phyloP scores from a whole-genome alignment of 2,797 vertebrate species.

The Gymnodraco acuticeps region DNA sequence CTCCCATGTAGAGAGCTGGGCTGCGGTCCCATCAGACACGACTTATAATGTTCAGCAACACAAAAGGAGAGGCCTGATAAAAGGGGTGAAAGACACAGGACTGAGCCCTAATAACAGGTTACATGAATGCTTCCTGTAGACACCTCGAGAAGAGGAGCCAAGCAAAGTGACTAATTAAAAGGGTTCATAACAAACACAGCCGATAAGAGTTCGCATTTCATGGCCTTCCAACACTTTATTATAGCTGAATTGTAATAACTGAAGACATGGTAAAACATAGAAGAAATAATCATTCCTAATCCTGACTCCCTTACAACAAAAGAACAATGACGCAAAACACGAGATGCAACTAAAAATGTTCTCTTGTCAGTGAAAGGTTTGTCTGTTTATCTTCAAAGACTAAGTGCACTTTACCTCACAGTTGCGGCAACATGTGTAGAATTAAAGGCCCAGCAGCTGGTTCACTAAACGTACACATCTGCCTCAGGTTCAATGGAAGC shows the following conservation, averaged over 20 bases:
- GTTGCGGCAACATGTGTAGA: too few relatives aligned
- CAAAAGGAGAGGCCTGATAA: conserved; percentile 47
- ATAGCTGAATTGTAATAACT: not conserved
- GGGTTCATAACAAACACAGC: conserved; percentile 55
- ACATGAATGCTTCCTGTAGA: conserved; percentile 69
- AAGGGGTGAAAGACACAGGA: conserved; percentile 43
- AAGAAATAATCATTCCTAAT: not conserved
- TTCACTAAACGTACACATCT: too few relatives aligned
- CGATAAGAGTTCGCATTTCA: not conserved
- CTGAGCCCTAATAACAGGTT: conserved; percentile 67
- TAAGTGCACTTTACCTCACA: not conserved
- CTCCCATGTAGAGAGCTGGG: conserved; percentile 22
- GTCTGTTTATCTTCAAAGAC: not conserved
- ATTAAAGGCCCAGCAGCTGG: too few relatives aligned
- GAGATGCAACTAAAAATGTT: not conserved
- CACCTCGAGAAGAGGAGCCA: conserved; percentile 40
- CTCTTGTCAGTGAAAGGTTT: not conserved
- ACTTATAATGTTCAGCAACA: conserved; percentile 36
- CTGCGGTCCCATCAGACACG: conserved; percentile 58
- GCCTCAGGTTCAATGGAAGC: too few relatives aligned
- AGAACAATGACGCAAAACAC: not conserved
- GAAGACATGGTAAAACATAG: not conserved
- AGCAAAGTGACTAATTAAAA: conserved; percentile 52
- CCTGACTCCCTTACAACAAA: not conserved
- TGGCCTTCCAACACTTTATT: not conserved